Conservation (phyloP, 2,113 vertebrate species). For the Apteryx mantelli region DNA sequence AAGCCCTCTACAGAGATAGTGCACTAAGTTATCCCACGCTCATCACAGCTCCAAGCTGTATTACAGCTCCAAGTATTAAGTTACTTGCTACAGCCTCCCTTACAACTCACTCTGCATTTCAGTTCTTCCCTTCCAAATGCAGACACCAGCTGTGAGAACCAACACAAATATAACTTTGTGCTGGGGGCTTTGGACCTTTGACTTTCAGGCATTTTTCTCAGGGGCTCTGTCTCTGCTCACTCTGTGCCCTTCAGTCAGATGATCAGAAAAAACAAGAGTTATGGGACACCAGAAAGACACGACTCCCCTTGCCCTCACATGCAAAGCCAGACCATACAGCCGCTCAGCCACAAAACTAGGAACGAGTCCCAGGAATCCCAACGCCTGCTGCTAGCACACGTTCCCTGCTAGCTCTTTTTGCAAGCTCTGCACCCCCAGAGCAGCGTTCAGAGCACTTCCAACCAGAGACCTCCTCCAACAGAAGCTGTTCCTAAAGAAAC, state of each 20-base stretch:
- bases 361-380: background rate
- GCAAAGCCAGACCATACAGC: background rate
- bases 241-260: background rate
- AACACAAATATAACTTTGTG: background rate
- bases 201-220: background rate
- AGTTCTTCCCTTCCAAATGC: slow-evolving; percentile 13
- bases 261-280: too few species aligned
- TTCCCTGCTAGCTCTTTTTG: background rate
- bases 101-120: background rate
- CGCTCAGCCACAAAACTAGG: background rate
- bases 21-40: background rate
- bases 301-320: background rate
- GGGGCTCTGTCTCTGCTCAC: background rate
- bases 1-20: background rate
- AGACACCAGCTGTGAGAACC: slow-evolving; percentile 2
- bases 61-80: background rate
- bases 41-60: background rate
- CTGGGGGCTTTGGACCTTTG: rapidly evolving
- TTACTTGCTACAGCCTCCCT: slow-evolving; percentile 25
- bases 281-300: background rate
- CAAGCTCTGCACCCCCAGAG: background rate
- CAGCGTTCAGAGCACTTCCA: background rate
- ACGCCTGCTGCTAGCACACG: background rate
- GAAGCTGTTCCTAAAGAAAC: background rate
- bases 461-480: background rate